Evolutionary conservation across 2,888 invertebrate species (phyloP).

Genomic region (Temnothorax ravouxi): DNA sequence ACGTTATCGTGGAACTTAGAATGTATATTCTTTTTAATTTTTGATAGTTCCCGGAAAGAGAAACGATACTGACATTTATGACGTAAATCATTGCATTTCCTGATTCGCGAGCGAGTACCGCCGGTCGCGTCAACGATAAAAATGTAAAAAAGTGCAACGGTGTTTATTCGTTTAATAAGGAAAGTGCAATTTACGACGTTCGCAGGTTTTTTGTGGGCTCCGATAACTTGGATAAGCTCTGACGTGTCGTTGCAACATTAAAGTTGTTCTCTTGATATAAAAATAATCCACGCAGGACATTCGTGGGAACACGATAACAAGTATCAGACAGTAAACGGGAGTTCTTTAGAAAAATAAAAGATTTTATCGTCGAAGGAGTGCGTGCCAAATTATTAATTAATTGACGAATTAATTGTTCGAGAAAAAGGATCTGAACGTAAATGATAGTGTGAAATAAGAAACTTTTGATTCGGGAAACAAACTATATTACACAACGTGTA

Average conservation of each 20-base stretch:
- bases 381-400: background rate
- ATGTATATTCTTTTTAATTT: background rate
- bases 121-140: background rate
- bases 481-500: background rate
- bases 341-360: background rate
- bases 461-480: background rate
- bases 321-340: constrained; percentile 2
- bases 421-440: background rate
- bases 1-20: background rate
- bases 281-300: background rate
- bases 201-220: background rate
- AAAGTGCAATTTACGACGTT: constrained; percentile 19
- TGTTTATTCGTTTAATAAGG: background rate
- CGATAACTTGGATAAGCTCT: background rate
- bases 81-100: constrained; percentile 15
- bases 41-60: background rate
- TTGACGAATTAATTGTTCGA: background rate
- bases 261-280: background rate
- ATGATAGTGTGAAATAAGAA: background rate
- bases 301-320: background rate
- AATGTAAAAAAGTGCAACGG: constrained; percentile 11
- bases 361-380: background rate
- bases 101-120: constrained; percentile 7
- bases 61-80: background rate
- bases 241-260: background rate